Conservation (phyloP, 1,140 invertebrate genomes). For the Megalonaias nervosa region DNA sequence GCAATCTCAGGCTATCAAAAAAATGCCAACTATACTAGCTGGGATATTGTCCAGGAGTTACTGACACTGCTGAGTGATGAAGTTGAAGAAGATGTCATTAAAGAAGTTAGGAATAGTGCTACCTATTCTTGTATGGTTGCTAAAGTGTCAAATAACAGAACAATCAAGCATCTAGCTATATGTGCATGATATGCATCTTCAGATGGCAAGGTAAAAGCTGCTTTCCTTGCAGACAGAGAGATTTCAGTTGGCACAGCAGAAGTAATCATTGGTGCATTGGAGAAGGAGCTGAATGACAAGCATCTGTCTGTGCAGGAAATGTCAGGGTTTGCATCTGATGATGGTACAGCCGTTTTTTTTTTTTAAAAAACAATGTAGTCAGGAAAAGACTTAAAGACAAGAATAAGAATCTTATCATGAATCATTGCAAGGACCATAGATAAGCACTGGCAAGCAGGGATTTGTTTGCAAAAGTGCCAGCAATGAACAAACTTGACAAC, state of each 20-base stretch:
- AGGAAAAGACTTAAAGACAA: too few relatives aligned
- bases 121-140: slow-evolving; percentile 8
- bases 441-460: too few relatives aligned
- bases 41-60: slow-evolving; percentile 13
- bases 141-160: slow-evolving; percentile 10
- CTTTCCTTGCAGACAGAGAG: slow-evolving; percentile 4
- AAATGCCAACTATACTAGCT: slow-evolving; percentile 19
- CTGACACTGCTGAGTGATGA: background rate
- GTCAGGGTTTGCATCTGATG: too few relatives aligned
- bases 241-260: slow-evolving; percentile 4
- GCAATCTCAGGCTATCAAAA: background rate
- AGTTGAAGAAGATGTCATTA: slow-evolving; percentile 4
- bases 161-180: slow-evolving; percentile 14
- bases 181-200: background rate
- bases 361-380: too few relatives aligned
- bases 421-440: too few relatives aligned
- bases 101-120: background rate
- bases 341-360: too few relatives aligned
- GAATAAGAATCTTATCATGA: too few relatives aligned
- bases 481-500: too few relatives aligned
- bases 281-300: background rate
- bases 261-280: background rate
- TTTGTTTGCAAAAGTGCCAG: too few relatives aligned
- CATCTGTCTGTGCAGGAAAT: background rate
- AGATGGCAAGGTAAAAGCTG: background rate